Conservation (phyloP, 2,797 vertebrate species). For the Nyctibius grandis region DNA sequence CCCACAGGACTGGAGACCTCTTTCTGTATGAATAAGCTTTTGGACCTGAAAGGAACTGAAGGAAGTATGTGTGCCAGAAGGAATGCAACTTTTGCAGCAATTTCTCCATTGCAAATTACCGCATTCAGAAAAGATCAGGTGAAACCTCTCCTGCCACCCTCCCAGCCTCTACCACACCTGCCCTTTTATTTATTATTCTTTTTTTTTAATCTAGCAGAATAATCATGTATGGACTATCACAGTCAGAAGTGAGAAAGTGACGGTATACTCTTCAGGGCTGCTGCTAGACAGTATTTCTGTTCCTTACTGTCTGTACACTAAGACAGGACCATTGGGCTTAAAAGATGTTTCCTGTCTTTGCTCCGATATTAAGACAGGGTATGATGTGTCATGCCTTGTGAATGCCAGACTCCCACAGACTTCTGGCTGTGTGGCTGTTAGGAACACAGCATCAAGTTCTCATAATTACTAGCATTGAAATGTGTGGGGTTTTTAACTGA, state of each 20-base stretch:
- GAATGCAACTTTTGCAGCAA: neutral
- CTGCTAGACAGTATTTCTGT: neutral
- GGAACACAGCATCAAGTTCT: constrained; percentile 2
- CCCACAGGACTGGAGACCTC: neutral
- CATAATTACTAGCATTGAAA: neutral
- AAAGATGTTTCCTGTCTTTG: neutral
- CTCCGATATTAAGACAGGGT: neutral
- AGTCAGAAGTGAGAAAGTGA: neutral
- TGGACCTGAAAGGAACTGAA: neutral
- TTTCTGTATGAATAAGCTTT: neutral
- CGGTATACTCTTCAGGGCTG: neutral
- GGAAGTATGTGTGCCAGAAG: neutral
- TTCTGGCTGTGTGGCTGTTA: constrained; percentile 18
- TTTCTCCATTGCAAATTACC: neutral
- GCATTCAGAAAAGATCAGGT: neutral
- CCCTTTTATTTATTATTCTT: neutral
- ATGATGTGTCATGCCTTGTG: constrained; percentile 1
- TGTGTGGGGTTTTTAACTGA: neutral
- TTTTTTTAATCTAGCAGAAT: neutral
- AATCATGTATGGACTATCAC: neutral
- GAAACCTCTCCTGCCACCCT: neutral
- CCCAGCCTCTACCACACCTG: neutral
- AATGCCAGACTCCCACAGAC: constrained; percentile 38
- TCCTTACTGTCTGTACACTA: neutral
- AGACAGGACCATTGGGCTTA: neutral